Base-by-base conservation (phyloP, 2,797 vertebrate genomes). In the Microctenopoma lineatum region DNA sequence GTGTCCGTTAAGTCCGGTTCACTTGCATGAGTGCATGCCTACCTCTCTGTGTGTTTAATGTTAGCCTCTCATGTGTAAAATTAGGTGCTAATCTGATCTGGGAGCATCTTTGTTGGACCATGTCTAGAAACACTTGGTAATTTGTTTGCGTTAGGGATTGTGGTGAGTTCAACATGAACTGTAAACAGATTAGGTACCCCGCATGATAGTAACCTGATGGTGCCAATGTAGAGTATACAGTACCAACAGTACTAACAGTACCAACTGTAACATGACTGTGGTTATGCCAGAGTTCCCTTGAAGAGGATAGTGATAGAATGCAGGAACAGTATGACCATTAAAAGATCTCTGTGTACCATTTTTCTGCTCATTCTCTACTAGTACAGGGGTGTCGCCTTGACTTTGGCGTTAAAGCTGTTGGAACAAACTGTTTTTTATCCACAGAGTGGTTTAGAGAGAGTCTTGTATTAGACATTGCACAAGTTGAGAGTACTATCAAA, bases 21-120 rank as follows among this genome's bases (percentile, higher is more conserved):
- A 7, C 6, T 21, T 12, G 32, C 6, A 50, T 53, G 59, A 11
- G n/a, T 21, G 41, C 25, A 12, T n/a, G 42, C 50, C 16, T 44
- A 32, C 53, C 44, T 75, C 55, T 75, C 52, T 57, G 56, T 81
- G 69, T 59, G 66, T 63, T 77, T 57, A 75, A 68, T 70, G 59
- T 70, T 69, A 57, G 21, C 16, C 12, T 75, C 75, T 79, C 50
- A 41, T 41, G 62, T 70, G 79, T 85, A 82, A 83, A 88, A 74
- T 11, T 60, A 88, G 34, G 54, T 57, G 71, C 60, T 74, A 83
- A 87, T 83, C 44, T 81, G 60, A 59, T 45, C 14, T 41, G 39
- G 46, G 4, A 59, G 47, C 78, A 62, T 77, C 57, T 67, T 69
- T 55, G 62, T 83, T 47, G 48, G 65, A 42, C 47, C 32, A 4